Conservation (phyloP, 2,113 vertebrate genomes). For the Mellivora capensis region DNA sequence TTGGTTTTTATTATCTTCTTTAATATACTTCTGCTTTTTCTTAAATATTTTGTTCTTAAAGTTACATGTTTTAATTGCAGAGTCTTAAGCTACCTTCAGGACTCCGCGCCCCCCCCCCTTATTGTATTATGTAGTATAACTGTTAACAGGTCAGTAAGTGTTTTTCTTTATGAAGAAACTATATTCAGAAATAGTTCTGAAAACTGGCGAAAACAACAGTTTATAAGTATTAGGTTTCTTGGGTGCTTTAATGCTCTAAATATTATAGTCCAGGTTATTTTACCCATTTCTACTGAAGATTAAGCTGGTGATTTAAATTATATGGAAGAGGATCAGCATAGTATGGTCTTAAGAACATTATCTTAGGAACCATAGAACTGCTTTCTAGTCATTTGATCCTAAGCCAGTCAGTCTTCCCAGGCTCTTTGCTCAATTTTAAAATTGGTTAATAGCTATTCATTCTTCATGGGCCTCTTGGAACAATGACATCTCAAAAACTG, state of each 20-base stretch:
- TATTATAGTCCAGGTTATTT: background rate
- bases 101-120: background rate
- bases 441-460: background rate
- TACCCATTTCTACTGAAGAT: background rate
- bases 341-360: background rate
- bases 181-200: constrained; percentile 12
- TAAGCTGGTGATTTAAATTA: constrained; percentile 29
- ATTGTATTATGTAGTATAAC: background rate
- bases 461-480: background rate
- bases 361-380: background rate
- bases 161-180: constrained; percentile 41
- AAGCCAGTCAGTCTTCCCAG: background rate
- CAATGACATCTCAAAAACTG: background rate
- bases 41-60: constrained; percentile 19
- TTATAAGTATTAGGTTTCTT: constrained; percentile 21
- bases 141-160: background rate
- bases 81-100: background rate
- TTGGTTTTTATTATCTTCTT: background rate
- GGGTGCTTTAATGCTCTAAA: background rate
- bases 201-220: background rate
- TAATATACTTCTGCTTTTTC: background rate
- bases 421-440: background rate
- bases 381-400: background rate
- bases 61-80: constrained; percentile 26
- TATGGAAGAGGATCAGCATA: background rate